Percentiles rank a stretch among this genome's conserved stretches.
These are phyloP conservation scores for Catotricha subobsoleta DNA, from an alignment of 2,888 invertebrate genomes.

Conservation along the genomic window DNA sequence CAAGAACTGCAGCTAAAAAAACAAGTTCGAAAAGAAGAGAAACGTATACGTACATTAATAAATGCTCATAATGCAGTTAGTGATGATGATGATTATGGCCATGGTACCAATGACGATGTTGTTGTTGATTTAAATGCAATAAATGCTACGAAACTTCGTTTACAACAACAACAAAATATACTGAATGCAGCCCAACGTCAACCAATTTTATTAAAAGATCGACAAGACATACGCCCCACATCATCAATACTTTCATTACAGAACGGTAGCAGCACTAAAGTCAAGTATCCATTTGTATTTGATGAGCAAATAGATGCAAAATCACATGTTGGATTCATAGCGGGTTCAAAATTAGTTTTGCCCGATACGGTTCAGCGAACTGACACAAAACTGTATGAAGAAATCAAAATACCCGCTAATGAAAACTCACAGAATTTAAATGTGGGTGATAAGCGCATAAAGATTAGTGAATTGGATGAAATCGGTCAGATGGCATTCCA, in stretches of 20 bases:
- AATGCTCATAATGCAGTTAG: slow-evolving; percentile 15
- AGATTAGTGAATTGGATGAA: slow-evolving; percentile 38
- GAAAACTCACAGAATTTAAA: slow-evolving; percentile 37
- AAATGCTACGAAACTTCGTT: slow-evolving; percentile 22
- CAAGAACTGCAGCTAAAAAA: slow-evolving; percentile 62
- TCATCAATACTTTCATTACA: not conserved
- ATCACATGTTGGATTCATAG: slow-evolving; percentile 46
- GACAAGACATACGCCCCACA: slow-evolving; percentile 15
- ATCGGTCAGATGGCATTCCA: slow-evolving; percentile 79
- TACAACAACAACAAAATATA: slow-evolving; percentile 23
- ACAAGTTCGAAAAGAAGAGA: slow-evolving; percentile 66
- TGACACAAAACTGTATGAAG: slow-evolving; percentile 60
- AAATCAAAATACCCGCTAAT: slow-evolving; percentile 65
- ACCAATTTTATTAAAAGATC: slow-evolving; percentile 16
- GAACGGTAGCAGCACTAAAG: slow-evolving; percentile 24
- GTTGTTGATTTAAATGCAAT: too few species aligned
- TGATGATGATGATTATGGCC: slow-evolving; percentile 22
- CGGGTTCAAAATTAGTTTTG: slow-evolving; percentile 56
- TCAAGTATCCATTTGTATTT: slow-evolving; percentile 71
- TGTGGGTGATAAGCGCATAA: slow-evolving; percentile 44
- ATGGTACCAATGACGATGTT: slow-evolving; percentile 19
- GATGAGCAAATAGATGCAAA: slow-evolving; percentile 58
- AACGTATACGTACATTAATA: slow-evolving; percentile 37
- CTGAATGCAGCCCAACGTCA: slow-evolving; percentile 21
- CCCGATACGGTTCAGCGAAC: slow-evolving; percentile 62